Conservation (phyloP, 2,888 invertebrate species). For the Gari tellinella region DNA sequence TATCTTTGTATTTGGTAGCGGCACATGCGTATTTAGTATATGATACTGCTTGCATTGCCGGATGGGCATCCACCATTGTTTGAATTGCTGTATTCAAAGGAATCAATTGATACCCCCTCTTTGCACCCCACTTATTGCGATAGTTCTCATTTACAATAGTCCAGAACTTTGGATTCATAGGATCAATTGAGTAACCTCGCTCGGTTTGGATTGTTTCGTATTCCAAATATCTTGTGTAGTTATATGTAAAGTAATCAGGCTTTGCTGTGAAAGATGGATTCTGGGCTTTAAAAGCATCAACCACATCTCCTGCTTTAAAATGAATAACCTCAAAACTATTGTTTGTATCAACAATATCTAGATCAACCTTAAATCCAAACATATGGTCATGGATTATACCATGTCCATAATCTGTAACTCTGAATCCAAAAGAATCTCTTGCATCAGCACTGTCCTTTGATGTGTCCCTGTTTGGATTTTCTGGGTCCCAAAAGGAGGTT, state of each 20-base stretch:
- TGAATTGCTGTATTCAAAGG: constrained; percentile 20
- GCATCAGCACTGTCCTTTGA: constrained; percentile 17
- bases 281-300: constrained; percentile 10
- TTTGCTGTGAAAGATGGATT: constrained; percentile 6
- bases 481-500: constrained; percentile 53
- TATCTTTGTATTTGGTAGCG: constrained; percentile 32
- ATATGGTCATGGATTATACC: constrained; percentile 21
- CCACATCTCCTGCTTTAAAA: constrained; percentile 8
- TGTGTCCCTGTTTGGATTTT: constrained; percentile 19
- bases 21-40: constrained; percentile 39
- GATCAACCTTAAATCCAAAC: constrained; percentile 19
- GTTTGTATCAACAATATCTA: constrained; percentile 48
- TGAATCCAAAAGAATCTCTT: constrained; percentile 11
- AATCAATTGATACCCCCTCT: constrained; percentile 51
- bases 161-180: constrained; percentile 52
- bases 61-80: constrained; percentile 11
- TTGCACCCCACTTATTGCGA: constrained; percentile 59
- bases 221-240: constrained; percentile 43
- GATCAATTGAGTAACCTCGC: constrained; percentile 39
- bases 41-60: constrained; percentile 24
- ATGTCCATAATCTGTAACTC: constrained; percentile 7
- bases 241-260: constrained; percentile 11
- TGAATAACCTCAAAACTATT: constrained; percentile 23
- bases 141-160: constrained; percentile 62
- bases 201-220: constrained; percentile 50